These are phyloP conservation scores for Corythucha ciliata DNA, from an alignment of 2,888 invertebrate genomes.

Conservation along the genomic window DNA sequence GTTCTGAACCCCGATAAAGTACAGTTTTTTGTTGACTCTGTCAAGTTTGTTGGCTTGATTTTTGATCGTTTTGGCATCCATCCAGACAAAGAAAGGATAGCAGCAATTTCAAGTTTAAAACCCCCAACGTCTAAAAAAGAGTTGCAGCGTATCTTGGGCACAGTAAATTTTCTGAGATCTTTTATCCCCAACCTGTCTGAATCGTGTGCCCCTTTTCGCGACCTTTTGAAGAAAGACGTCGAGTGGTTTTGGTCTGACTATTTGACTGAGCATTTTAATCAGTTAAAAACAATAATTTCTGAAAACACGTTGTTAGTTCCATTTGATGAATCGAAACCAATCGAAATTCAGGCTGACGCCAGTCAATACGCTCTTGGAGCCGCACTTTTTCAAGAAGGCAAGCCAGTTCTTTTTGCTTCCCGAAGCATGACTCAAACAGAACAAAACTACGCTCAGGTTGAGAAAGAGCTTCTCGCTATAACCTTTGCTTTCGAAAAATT, in stretches of 20 bases:
- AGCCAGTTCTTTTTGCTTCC: slow-evolving; percentile 5
- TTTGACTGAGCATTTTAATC: neutral
- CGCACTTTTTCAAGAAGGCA: neutral
- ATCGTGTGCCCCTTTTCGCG: no score
- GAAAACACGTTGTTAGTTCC: neutral
- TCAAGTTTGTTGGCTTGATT: no score
- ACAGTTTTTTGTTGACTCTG: no score
- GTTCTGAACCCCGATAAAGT: no score
- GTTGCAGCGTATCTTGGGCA: neutral
- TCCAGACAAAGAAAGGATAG: neutral
- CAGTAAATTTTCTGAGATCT: neutral
- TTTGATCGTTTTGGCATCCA: no score
- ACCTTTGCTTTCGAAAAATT: slow-evolving; percentile 16
- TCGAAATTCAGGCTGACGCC: neutral
- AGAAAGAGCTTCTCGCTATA: slow-evolving; percentile 1
- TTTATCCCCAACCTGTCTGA: neutral
- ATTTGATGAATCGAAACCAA: slow-evolving; percentile 2
- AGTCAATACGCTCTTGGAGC: slow-evolving; percentile 1
- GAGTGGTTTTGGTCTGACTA: neutral
- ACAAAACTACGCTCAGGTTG: slow-evolving; percentile 13
- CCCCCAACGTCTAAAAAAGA: neutral
- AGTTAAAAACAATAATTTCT: neutral
- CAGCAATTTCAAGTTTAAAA: neutral
- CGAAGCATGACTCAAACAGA: neutral
- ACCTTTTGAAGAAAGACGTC: neutral